phyloP scores from a whole-genome alignment of 1,140 invertebrate genomes.

The Hermatobates lingyangjiaoensis region DNA sequence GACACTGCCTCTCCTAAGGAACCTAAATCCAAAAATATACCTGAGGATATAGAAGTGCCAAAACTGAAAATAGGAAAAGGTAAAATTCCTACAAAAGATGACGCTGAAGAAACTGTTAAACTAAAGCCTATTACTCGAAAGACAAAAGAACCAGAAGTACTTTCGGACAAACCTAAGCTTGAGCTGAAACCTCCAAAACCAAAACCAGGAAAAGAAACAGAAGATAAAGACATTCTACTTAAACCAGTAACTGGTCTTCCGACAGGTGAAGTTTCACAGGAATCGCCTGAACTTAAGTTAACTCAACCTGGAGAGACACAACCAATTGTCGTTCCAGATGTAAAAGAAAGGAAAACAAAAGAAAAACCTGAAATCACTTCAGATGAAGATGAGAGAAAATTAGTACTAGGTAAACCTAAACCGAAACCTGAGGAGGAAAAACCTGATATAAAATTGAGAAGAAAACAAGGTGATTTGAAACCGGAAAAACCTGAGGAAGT shows the following conservation, averaged over 20 bases:
- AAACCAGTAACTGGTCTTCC: constrained; percentile 18
- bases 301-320: constrained; percentile 12
- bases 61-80: constrained; percentile 24
- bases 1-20: constrained; percentile 22
- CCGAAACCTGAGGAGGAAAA: constrained; percentile 21
- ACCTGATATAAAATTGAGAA: constrained; percentile 25
- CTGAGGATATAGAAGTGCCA: constrained; percentile 24
- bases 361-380: constrained; percentile 11
- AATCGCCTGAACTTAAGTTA: constrained; percentile 13
- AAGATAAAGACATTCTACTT: constrained; percentile 14
- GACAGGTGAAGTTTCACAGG: constrained; percentile 15
- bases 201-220: constrained; percentile 18
- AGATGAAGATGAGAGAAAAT: constrained; percentile 22
- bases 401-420: constrained; percentile 23
- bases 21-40: constrained; percentile 16
- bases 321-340: constrained; percentile 13
- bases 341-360: constrained; percentile 18
- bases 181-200: constrained; percentile 18
- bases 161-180: constrained; percentile 17
- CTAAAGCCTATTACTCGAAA: constrained; percentile 14
- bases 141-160: constrained; percentile 10
- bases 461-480: constrained; percentile 23
- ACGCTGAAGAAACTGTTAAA: constrained; percentile 16
- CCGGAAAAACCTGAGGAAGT: constrained; percentile 18
- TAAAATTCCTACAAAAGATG: constrained; percentile 20